phyloP scores from a whole-genome alignment of 1,140 invertebrate genomes.

The Tetragonula clypearis region DNA sequence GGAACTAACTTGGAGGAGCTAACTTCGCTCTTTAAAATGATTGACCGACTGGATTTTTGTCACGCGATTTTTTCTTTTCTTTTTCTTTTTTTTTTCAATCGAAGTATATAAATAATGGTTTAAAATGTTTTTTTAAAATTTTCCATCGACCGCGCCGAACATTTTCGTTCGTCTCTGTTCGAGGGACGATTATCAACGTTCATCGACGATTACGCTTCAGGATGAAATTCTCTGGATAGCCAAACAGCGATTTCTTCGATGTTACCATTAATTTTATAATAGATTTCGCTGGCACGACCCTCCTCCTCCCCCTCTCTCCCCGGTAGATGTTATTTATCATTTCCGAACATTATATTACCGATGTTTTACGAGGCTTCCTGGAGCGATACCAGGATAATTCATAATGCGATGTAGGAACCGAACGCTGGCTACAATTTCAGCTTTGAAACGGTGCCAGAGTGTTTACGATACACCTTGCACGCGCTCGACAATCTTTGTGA shows the following conservation, averaged over 20 bases:
- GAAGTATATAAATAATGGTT: too few relatives aligned
- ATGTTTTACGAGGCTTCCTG: constrained; percentile 51
- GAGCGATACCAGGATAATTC: constrained; percentile 29
- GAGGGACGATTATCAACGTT: neutral
- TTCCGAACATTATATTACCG: constrained; percentile 44
- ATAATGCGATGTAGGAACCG: constrained; percentile 24
- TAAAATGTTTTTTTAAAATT: too few relatives aligned
- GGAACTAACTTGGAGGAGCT: too few relatives aligned
- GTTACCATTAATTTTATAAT: constrained; percentile 44
- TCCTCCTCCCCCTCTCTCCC: neutral
- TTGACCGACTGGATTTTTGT: too few relatives aligned
- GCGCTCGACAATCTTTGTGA: neutral
- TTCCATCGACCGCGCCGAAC: too few relatives aligned
- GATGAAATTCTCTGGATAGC: too few relatives aligned
- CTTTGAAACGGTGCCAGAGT: constrained; percentile 58
- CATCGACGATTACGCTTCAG: neutral
- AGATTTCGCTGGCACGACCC: constrained; percentile 29
- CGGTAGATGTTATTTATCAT: constrained; percentile 48
- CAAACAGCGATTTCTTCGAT: too few relatives aligned
- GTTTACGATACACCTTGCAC: constrained; percentile 29
- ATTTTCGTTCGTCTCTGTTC: too few relatives aligned
- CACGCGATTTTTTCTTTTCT: too few relatives aligned
- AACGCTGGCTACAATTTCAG: constrained; percentile 45
- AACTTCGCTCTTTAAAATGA: too few relatives aligned
- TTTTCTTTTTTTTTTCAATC: too few relatives aligned